Evolutionary conservation across 2,113 vertebrate species (phyloP).

Genomic region (Phaethon lepturus): DNA sequence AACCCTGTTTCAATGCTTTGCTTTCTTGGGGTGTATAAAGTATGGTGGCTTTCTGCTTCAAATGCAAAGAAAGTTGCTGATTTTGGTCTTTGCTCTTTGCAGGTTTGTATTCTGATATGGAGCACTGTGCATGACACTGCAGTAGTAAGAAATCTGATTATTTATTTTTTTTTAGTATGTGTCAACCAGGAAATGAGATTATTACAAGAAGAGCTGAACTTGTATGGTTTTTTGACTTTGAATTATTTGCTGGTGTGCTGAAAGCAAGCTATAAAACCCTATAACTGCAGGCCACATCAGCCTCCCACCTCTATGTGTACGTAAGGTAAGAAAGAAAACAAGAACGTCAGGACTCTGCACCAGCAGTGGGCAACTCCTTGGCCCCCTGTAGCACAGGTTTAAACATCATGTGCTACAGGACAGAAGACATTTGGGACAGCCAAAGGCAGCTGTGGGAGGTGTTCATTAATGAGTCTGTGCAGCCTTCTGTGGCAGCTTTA

Average conservation of each 20-base stretch:
- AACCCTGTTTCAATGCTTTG: not conserved
- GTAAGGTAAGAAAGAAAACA: not conserved
- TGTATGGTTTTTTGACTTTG: not conserved
- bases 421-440: not conserved
- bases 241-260: not conserved
- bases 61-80: not conserved
- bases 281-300: not conserved
- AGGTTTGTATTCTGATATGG: not conserved
- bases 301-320: not conserved
- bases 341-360: not conserved
- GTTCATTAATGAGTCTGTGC: not conserved
- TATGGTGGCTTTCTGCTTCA: not conserved
- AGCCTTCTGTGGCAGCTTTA: not conserved
- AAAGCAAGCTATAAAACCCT: not conserved
- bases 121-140: not conserved
- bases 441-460: not conserved
- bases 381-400: not conserved
- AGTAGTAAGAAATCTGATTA: not conserved
- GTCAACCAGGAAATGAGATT: not conserved
- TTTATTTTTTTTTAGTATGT: not conserved
- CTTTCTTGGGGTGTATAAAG: not conserved
- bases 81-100: not conserved
- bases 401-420: not conserved
- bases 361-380: not conserved
- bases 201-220: not conserved